phyloP scores from a whole-genome alignment of 2,888 invertebrate genomes.

The Pasiphila rectangulata region DNA sequence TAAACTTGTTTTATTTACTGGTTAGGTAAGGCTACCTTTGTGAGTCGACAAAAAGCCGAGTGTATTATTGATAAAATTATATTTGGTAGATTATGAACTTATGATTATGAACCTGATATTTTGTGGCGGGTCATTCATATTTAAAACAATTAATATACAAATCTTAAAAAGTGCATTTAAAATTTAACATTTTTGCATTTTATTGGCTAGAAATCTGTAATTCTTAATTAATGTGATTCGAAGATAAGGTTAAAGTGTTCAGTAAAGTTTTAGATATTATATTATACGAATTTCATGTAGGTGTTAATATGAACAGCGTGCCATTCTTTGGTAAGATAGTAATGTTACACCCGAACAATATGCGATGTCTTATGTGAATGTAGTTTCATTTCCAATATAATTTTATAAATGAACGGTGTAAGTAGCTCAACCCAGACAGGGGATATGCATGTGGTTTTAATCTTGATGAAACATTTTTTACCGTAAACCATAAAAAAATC shows the following conservation, averaged over 20 bases:
- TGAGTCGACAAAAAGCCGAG: not conserved
- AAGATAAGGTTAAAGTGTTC: slow-evolving; percentile 12
- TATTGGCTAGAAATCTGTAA: not conserved
- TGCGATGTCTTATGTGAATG: slow-evolving; percentile 6
- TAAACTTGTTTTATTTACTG: slow-evolving; percentile 3
- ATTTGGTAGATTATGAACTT: not conserved
- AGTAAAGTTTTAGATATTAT: slow-evolving; percentile 9
- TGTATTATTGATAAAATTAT: not conserved
- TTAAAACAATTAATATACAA: not conserved
- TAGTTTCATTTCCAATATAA: slow-evolving; percentile 9
- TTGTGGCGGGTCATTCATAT: not conserved
- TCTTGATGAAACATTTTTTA: too few relatives aligned
- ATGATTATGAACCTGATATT: not conserved
- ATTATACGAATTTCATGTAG: slow-evolving; percentile 1
- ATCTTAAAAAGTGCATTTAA: slow-evolving; percentile 6
- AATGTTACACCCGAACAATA: not conserved
- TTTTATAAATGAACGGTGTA: slow-evolving; percentile 2
- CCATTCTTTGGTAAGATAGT: slow-evolving; percentile 3
- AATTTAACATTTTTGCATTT: slow-evolving; percentile 7
- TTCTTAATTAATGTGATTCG: slow-evolving; percentile 5
- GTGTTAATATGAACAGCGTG: slow-evolving; percentile 3
- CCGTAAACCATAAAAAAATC: too few relatives aligned
- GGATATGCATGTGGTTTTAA: too few relatives aligned
- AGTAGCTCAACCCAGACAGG: slow-evolving; percentile 8
- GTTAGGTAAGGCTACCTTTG: not conserved